Evolutionary conservation across 2,113 vertebrate species (phyloP).

Genomic region (Ia io): DNA sequence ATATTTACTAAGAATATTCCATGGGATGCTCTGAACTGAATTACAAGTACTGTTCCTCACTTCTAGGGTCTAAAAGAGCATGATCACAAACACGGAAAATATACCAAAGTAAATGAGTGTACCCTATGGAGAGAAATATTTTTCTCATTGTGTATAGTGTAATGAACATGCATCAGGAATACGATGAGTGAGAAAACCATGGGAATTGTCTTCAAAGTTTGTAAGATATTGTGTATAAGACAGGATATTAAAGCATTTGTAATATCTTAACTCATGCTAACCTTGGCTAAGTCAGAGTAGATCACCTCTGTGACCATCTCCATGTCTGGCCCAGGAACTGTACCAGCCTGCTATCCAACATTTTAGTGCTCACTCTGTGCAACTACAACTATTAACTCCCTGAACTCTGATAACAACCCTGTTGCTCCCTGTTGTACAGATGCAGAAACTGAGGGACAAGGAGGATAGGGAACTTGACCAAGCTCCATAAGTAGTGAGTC

Average conservation of each 20-base stretch:
- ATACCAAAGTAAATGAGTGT: background rate
- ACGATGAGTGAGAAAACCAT: background rate
- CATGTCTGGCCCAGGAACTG: background rate
- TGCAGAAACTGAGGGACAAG: background rate
- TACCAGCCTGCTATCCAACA: background rate
- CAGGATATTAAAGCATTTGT: background rate
- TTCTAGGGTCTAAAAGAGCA: background rate
- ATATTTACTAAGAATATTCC: background rate
- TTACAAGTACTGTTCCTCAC: background rate
- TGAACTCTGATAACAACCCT: background rate
- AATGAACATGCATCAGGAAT: background rate
- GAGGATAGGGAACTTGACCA: background rate
- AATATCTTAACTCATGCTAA: background rate
- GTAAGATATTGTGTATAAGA: background rate
- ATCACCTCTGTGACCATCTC: background rate
- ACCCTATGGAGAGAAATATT: background rate
- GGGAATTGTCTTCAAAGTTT: background rate
- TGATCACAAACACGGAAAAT: background rate
- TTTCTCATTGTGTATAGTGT: background rate
- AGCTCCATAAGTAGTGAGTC: background rate
- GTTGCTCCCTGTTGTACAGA: background rate
- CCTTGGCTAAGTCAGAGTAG: background rate
- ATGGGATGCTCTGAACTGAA: background rate
- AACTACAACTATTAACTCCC: background rate
- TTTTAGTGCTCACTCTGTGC: background rate